Evolutionary conservation across 1,140 invertebrate species (phyloP).

Genomic region (Drosophila prosaltans): DNA sequence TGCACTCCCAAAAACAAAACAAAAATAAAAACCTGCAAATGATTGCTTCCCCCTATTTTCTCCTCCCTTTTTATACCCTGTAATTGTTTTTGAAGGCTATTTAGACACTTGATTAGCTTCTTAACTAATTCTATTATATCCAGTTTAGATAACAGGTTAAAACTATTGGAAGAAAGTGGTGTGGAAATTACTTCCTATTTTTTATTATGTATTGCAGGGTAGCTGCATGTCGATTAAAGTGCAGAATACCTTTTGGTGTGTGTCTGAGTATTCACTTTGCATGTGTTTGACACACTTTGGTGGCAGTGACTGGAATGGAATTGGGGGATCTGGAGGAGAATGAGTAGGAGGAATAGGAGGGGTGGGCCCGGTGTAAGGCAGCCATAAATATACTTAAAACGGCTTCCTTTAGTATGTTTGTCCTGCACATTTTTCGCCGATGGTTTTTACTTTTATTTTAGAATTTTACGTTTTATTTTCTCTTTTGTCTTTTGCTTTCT

Average conservation of each 20-base stretch:
- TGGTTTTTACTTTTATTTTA: slow-evolving; percentile 30
- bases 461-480: slow-evolving; percentile 41
- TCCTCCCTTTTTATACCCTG: slow-evolving; percentile 15
- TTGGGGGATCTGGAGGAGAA: background rate
- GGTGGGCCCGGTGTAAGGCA: slow-evolving; percentile 41
- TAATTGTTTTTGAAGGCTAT: too few relatives aligned
- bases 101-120: too few relatives aligned
- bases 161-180: too few relatives aligned
- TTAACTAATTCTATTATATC: too few relatives aligned
- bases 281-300: slow-evolving; percentile 77
- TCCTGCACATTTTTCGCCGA: slow-evolving; percentile 35
- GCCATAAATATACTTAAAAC: slow-evolving; percentile 79
- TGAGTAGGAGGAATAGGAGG: background rate
- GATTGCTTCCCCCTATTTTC: slow-evolving; percentile 3
- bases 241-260: background rate
- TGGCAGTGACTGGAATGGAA: slow-evolving; percentile 4
- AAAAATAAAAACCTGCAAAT: slow-evolving; percentile 9
- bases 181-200: too few relatives aligned
- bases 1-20: slow-evolving; percentile 26
- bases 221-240: background rate
- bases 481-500: slow-evolving; percentile 56
- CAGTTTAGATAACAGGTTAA: too few relatives aligned
- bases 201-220: background rate
- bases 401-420: slow-evolving; percentile 70
- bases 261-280: slow-evolving; percentile 39